Evolutionary conservation across 2,113 vertebrate species (phyloP).

Genomic region (Calidris pygmaea): DNA sequence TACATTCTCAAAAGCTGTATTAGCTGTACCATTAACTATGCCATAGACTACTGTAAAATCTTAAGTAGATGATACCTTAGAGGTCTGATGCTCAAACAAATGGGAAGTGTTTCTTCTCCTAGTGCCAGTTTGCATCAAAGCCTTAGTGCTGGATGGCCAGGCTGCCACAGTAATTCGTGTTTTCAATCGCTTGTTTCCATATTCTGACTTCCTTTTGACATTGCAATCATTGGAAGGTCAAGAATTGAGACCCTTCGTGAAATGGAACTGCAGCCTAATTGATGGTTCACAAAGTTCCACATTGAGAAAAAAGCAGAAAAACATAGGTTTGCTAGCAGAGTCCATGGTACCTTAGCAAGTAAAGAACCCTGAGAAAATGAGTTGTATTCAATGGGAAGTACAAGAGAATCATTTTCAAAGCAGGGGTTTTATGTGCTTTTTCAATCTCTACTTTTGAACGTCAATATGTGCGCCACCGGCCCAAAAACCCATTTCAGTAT

Average conservation of each 20-base stretch:
- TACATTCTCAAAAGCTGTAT: neutral
- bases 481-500: neutral
- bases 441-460: neutral
- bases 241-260: neutral
- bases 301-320: neutral
- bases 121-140: neutral
- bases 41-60: neutral
- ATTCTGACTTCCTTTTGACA: neutral
- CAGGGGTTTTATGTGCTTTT: neutral
- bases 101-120: neutral
- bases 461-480: neutral
- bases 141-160: neutral
- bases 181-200: neutral
- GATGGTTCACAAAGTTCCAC: neutral
- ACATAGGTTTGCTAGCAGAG: neutral
- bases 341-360: neutral
- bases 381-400: neutral
- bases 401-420: neutral
- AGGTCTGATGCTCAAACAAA: neutral
- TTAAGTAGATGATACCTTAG: neutral
- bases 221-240: conserved; percentile 36
- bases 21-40: neutral
- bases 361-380: neutral
- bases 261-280: conserved; percentile 15
- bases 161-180: neutral